These are phyloP conservation scores for Scaptomyza hsui DNA, from an alignment of 1,140 invertebrate species.

Conservation along the genomic window DNA sequence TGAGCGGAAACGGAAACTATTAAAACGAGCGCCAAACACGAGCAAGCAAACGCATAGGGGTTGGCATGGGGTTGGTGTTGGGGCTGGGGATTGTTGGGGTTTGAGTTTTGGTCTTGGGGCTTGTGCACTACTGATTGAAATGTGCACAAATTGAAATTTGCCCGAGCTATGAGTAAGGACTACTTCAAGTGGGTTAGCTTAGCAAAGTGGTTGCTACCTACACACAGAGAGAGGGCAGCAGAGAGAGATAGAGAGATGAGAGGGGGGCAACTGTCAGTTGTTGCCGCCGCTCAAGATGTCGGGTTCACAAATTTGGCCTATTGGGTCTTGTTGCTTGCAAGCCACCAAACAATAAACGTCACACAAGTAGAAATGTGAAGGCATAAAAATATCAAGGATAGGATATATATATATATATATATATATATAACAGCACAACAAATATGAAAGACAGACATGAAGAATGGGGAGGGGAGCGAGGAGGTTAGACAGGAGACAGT, in stretches of 20 bases:
- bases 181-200: conserved; percentile 6
- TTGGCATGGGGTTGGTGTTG: background rate
- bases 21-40: conserved; percentile 77
- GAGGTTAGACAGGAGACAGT: conserved; percentile 36
- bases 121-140: conserved; percentile 73
- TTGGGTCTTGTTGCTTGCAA: conserved; percentile 63
- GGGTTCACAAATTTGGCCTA: conserved; percentile 73
- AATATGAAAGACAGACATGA: conserved; percentile 17
- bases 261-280: conserved; percentile 18
- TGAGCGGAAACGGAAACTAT: conserved; percentile 80
- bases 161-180: conserved; percentile 27
- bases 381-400: conserved; percentile 82
- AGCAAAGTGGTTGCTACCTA: background rate
- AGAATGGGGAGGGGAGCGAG: no score
- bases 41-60: conserved; percentile 4
- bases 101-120: background rate
- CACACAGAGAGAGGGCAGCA: no score
- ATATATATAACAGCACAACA: conserved; percentile 22
- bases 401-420: conserved; percentile 40
- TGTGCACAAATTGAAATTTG: conserved; percentile 80
- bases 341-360: conserved; percentile 76
- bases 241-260: no score
- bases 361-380: conserved; percentile 68
- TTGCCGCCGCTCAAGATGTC: conserved; percentile 55
- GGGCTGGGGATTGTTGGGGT: background rate